phyloP scores from a whole-genome alignment of 2,113 vertebrate genomes.

The Elachura formosa region DNA sequence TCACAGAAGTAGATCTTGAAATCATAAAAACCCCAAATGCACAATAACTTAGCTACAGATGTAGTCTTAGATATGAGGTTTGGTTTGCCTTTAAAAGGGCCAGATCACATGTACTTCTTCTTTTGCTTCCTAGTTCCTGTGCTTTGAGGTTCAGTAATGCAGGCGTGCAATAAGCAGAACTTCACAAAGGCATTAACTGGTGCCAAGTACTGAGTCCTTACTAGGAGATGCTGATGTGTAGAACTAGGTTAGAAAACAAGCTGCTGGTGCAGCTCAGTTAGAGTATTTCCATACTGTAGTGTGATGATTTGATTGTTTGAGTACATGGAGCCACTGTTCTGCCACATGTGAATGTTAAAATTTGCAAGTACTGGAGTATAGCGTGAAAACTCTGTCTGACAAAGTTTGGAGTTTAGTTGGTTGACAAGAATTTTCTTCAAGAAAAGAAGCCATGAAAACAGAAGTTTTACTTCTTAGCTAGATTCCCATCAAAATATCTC shows the following conservation, averaged over 20 bases:
- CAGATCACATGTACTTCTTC: not conserved
- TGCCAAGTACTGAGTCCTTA: not conserved
- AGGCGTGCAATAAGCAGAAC: not conserved
- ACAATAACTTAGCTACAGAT: not conserved
- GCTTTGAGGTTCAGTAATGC: not conserved
- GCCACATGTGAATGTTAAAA: not conserved
- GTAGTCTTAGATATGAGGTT: not conserved
- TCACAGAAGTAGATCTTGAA: not conserved
- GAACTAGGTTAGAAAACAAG: not conserved
- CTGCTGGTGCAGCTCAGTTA: not conserved
- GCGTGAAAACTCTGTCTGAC: not conserved
- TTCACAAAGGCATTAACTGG: not conserved
- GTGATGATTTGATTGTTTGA: not conserved
- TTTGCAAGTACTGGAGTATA: not conserved
- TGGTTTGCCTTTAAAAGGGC: not conserved
- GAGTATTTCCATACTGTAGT: not conserved
- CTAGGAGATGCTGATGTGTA: accelerated
- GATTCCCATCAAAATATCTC: not conserved
- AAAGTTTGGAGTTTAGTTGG: not conserved
- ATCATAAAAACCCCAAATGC: not conserved
- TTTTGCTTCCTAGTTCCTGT: not conserved
- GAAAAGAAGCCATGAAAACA: not conserved
- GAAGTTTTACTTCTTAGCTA: not conserved
- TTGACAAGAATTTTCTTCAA: not conserved
- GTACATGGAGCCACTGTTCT: not conserved